Evolutionary conservation across 2,797 vertebrate species (phyloP).

Genomic region (Morus bassanus): DNA sequence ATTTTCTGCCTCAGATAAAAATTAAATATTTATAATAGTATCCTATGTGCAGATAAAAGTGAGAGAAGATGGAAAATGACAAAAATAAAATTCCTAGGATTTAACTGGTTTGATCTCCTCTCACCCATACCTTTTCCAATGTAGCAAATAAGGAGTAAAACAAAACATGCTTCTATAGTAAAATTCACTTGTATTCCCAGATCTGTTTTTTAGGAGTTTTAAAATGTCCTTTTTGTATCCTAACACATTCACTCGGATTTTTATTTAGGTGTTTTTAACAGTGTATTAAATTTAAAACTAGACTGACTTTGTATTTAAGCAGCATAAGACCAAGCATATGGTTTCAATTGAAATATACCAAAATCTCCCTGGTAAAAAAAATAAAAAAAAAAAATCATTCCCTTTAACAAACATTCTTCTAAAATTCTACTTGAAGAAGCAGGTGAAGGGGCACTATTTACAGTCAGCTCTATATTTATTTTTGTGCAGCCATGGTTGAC

Average conservation of each 20-base stretch:
- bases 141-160: neutral
- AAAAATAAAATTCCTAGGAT: neutral
- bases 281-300: conserved; percentile 55
- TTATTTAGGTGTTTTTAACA: conserved; percentile 42
- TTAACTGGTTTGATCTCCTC: neutral
- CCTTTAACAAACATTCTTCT: conserved; percentile 59
- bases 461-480: conserved; percentile 57
- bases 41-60: neutral
- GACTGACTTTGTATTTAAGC: conserved; percentile 15
- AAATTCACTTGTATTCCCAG: neutral
- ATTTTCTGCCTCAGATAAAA: neutral
- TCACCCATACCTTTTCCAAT: neutral
- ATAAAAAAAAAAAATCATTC: neutral
- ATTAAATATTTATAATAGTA: neutral
- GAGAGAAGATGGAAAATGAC: neutral
- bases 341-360: conserved; percentile 57
- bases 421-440: conserved; percentile 55
- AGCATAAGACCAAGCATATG: conserved; percentile 38
- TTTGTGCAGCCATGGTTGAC: conserved; percentile 55
- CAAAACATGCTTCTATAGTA: neutral
- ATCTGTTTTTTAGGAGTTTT: neutral
- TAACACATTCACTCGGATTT: neutral
- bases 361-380: conserved; percentile 15
- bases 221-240: conserved; percentile 18
- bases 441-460: conserved; percentile 51